A percentile compares a stretch with the other conserved stretches of the same genome.
These are phyloP conservation scores for Gymnothorax reevesii DNA, from an alignment of 2,797 vertebrate genomes.

Conservation along the genomic window DNA sequence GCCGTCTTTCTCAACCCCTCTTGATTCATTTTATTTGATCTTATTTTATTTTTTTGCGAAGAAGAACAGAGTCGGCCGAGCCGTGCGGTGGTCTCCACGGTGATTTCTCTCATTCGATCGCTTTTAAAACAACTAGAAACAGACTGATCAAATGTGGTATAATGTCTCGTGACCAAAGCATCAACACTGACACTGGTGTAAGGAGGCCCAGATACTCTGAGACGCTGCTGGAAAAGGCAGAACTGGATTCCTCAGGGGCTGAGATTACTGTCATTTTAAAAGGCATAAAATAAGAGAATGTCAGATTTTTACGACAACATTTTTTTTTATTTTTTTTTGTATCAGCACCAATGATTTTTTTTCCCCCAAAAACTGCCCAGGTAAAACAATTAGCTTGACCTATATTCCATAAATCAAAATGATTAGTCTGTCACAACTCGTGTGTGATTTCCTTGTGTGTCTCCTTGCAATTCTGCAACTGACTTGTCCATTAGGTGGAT, in stretches of 20 bases:
- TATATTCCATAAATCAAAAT: neutral
- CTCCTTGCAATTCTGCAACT: no score
- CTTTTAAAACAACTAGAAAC: conserved; percentile 10
- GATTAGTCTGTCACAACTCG: no score
- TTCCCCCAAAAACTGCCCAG: neutral
- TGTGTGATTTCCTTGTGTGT: no score
- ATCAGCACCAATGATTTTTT: neutral
- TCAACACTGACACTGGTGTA: neutral
- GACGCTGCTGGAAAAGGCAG: neutral
- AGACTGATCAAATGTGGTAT: neutral
- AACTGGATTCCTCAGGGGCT: neutral
- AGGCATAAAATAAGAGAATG: neutral
- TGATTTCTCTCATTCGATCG: neutral
- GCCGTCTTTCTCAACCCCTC: neutral
- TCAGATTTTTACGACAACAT: neutral
- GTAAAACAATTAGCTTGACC: neutral
- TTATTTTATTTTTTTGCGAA: neutral
- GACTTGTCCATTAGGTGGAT: no score
- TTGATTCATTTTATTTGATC: no score
- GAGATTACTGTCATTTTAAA: neutral
- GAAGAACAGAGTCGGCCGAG: conserved; percentile 12
- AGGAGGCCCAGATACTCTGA: neutral
- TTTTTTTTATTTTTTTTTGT: neutral
- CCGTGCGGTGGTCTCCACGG: neutral
- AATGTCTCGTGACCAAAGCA: neutral